Conservation (phyloP, 2,888 invertebrate species). For the Morinoia aosen region DNA sequence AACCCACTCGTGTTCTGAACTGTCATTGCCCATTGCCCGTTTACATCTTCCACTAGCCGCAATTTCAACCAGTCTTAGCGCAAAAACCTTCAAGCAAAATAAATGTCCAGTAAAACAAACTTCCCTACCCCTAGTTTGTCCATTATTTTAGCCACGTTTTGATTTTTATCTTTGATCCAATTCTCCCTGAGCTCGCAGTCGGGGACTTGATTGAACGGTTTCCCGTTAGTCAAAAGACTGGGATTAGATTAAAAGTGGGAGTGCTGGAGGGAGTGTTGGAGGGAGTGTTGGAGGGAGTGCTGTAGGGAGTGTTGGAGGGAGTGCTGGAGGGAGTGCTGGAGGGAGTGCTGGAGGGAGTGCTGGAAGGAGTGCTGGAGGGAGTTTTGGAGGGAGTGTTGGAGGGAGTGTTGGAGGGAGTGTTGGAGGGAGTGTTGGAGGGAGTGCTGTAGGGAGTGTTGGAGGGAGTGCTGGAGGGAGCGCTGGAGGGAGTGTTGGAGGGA, state of each 20-base stretch:
- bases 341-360: too few relatives aligned
- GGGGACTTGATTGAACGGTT: neutral
- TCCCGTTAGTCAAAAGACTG: neutral
- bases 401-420: too few relatives aligned
- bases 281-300: neutral
- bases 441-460: too few relatives aligned
- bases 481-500: too few relatives aligned
- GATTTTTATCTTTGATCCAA: neutral
- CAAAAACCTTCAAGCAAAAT: neutral
- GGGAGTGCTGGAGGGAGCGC: too few relatives aligned
- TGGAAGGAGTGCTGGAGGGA: too few relatives aligned
- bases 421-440: too few relatives aligned
- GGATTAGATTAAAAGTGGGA: neutral
- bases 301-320: too few relatives aligned
- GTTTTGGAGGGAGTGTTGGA: too few relatives aligned
- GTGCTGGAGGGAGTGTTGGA: neutral
- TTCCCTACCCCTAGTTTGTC: neutral
- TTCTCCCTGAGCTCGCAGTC: neutral
- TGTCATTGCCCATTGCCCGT: neutral
- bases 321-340: too few relatives aligned
- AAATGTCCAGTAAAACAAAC: neutral
- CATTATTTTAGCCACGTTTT: slow-evolving; percentile 14
- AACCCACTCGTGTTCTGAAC: too few relatives aligned
- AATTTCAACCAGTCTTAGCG: neutral
- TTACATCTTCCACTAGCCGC: neutral